Base-by-base conservation (phyloP, 2,113 vertebrate species). In the Periophthalmodon schlosseri region DNA sequence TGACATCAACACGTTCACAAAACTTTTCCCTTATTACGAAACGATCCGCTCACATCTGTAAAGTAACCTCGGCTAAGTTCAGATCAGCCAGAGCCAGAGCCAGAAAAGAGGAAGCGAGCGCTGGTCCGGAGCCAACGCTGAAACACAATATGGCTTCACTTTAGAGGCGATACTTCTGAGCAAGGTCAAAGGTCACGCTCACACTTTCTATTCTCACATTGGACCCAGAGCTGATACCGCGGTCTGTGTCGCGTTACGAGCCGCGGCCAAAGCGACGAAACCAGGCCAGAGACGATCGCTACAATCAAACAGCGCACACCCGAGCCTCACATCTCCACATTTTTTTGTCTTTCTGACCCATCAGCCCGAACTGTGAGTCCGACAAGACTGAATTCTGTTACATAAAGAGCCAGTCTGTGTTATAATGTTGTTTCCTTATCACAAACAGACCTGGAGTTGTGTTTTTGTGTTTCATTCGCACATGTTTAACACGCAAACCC, bases 161-260 rank as follows among this genome's bases (percentile, higher is more conserved):
- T 86, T 72, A 73, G 74, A 74, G 70, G 70, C 76, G 73, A 69
- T 46, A 75, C 82, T 78, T 77, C 82, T 69, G 84, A 80, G 75
- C 81, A 85, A 81, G 83, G 70, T 75, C 34, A 72, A 85, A 73
- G 79, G 83, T 89, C 86, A 68, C 75, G 76, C 76, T 81, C 73
- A 24, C 74, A 74, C 70, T 46, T 20, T 54, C 70, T 50, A 13
- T 54, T 68, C 76, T 72, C 61, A 44, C 67, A 18, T 72, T 44
- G 67, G 54, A 68, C 67, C 24, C 57, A 79, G 73, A 70, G 21
- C 61, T 1, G 86, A 88, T 79, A 34, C 56, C 24, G 56, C 58
- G 84, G 80, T 92, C 93, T 94, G 93, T 86, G 77, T 91, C 87
- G 75, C 82, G 92, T 94, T 94, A 92, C 52, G 77, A n/a, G 77